These are phyloP conservation scores for Rhegmatorhina hoffmannsi DNA, from an alignment of 2,113 vertebrate species.

Conservation along the genomic window DNA sequence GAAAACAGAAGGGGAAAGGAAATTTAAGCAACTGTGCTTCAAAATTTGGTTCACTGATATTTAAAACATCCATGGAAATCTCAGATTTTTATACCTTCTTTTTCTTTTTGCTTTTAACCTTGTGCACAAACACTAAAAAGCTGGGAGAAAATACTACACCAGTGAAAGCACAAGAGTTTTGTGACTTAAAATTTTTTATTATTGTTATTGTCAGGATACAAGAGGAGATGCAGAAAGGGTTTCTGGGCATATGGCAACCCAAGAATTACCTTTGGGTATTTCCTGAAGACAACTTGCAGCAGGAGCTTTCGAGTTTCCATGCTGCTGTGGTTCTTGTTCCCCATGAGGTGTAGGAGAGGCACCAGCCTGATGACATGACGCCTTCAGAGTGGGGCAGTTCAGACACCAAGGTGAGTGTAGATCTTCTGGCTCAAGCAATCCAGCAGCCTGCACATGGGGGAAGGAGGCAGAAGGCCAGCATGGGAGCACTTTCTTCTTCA, in stretches of 20 bases:
- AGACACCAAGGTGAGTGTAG: fast-evolving
- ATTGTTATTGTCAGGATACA: background rate
- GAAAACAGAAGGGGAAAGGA: background rate
- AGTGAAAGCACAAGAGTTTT: background rate
- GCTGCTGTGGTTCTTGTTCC: background rate
- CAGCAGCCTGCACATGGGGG: background rate
- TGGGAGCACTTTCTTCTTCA: background rate
- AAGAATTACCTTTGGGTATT: background rate
- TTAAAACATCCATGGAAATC: background rate
- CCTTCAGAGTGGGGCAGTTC: background rate
- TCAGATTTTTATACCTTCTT: background rate
- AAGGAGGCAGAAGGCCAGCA: background rate
- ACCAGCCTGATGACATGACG: background rate
- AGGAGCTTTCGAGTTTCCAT: background rate
- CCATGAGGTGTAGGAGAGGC: background rate
- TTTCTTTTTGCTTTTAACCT: fast-evolving
- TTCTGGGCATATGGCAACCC: background rate
- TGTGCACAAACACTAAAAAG: background rate
- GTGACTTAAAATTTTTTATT: background rate
- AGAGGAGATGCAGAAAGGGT: background rate
- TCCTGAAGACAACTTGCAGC: background rate
- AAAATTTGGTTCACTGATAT: background rate
- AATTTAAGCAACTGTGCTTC: background rate
- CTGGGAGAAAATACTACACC: background rate
- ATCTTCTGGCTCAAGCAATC: background rate